These are phyloP conservation scores for Sandelia bainsii DNA, from an alignment of 2,797 vertebrate genomes.

Conservation along the genomic window DNA sequence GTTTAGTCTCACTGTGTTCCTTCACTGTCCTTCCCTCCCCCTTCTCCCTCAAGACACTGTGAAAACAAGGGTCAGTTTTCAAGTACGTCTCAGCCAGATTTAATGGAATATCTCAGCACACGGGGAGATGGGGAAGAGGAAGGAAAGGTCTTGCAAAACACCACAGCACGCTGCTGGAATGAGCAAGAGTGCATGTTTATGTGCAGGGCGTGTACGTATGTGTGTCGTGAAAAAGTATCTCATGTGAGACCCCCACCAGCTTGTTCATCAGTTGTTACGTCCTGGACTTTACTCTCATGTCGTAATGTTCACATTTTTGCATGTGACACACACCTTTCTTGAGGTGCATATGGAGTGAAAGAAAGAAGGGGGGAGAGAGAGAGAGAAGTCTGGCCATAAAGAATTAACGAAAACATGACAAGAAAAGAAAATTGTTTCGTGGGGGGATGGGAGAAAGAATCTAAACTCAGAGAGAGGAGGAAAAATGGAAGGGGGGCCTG, in stretches of 20 bases:
- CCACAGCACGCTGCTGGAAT: slow-evolving; percentile 43
- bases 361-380: not conserved
- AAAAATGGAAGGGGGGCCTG: slow-evolving; percentile 25
- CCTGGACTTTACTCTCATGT: slow-evolving; percentile 42
- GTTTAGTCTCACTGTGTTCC: slow-evolving; percentile 48
- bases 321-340: slow-evolving; percentile 28
- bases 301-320: slow-evolving; percentile 49
- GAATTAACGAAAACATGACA: slow-evolving; percentile 60
- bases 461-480: slow-evolving; percentile 20
- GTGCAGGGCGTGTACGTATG: not conserved
- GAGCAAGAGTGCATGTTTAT: slow-evolving; percentile 27
- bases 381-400: slow-evolving; percentile 42
- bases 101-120: slow-evolving; percentile 56
- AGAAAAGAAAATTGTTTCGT: slow-evolving; percentile 46
- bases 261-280: slow-evolving; percentile 26
- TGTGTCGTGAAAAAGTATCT: slow-evolving; percentile 39
- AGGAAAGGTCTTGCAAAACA: slow-evolving; percentile 67
- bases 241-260: slow-evolving; percentile 17
- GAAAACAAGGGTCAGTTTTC: slow-evolving; percentile 71
- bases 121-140: slow-evolving; percentile 38
- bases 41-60: slow-evolving; percentile 43
- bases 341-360: slow-evolving; percentile 14
- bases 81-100: slow-evolving; percentile 51
- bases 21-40: not conserved
- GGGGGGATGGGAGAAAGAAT: slow-evolving; percentile 44